Conservation (phyloP, 2,797 vertebrate genomes). For the Coilia nasus region DNA sequence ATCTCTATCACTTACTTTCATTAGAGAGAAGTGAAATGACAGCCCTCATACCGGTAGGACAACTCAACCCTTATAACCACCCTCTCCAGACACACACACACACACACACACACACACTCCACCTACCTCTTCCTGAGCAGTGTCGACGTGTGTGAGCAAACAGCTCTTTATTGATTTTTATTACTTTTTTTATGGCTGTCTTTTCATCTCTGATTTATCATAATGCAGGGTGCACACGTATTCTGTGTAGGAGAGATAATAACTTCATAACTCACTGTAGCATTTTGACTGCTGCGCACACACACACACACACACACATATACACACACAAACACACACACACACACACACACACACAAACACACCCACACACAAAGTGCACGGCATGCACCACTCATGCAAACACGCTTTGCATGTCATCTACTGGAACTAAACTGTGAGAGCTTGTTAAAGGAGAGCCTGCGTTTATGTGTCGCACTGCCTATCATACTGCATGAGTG, state of each 20-base stretch:
- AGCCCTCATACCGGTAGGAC: not conserved
- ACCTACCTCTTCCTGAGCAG: not conserved
- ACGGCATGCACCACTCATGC: not conserved
- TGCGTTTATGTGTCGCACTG: not conserved
- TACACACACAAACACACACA: not conserved
- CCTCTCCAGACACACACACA: not conserved
- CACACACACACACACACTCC: not conserved
- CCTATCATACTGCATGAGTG: not conserved
- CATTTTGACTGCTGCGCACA: conserved; percentile 30
- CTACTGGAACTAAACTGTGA: not conserved
- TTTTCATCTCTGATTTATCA: conserved; percentile 38
- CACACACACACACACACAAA: not conserved
- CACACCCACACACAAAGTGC: not conserved
- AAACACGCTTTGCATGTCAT: conserved; percentile 19
- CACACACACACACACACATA: not conserved
- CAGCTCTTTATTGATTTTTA: conserved; percentile 38
- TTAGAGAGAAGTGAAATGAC: not conserved
- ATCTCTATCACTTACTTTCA: conserved; percentile 15
- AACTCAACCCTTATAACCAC: not conserved
- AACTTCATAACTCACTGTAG: conserved; percentile 43
- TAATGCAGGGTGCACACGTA: not conserved
- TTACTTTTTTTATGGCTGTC: conserved; percentile 32
- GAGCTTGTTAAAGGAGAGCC: not conserved
- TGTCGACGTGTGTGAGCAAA: conserved; percentile 18
- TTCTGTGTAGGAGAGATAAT: conserved; percentile 40